Conservation (phyloP, 1,140 invertebrate species). For the Orchestia grillus region DNA sequence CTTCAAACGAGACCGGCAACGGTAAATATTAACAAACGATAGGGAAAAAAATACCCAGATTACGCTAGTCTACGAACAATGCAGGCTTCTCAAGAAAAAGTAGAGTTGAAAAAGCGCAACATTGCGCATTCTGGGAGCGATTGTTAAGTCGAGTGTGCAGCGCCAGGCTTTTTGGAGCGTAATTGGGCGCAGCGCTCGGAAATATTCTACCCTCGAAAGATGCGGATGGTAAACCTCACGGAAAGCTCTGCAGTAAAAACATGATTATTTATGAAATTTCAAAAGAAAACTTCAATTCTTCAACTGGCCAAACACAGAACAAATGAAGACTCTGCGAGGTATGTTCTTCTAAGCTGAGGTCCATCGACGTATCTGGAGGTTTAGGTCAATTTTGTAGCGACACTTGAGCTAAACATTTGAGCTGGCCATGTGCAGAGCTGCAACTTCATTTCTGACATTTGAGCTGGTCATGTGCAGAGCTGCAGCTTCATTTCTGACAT, state of each 20-base stretch:
- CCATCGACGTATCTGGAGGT: not conserved
- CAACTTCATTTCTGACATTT: not conserved
- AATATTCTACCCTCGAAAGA: not conserved
- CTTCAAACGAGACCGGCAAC: constrained; percentile 9
- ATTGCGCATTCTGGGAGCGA: not conserved
- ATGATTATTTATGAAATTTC: not conserved
- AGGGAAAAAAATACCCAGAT: constrained; percentile 35
- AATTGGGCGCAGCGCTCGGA: not conserved
- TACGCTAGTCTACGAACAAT: constrained; percentile 51
- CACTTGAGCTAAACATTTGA: not conserved
- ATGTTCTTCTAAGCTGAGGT: not conserved
- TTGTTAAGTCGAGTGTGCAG: not conserved
- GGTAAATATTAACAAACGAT: constrained; percentile 45
- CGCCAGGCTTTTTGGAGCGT: not conserved
- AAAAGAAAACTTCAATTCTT: not conserved
- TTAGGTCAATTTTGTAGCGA: not conserved
- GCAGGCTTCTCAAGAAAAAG: constrained; percentile 55
- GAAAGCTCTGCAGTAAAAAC: not conserved
- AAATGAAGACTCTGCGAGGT: not conserved
- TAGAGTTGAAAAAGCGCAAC: not conserved
- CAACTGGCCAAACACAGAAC: not conserved
- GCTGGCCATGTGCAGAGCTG: not conserved
- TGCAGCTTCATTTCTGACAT: not conserved
- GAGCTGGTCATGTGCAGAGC: not conserved
- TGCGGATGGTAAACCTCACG: not conserved